Evolutionary conservation across 2,888 invertebrate species (phyloP).

Genomic region (Amblyjoppa fuscipennis): DNA sequence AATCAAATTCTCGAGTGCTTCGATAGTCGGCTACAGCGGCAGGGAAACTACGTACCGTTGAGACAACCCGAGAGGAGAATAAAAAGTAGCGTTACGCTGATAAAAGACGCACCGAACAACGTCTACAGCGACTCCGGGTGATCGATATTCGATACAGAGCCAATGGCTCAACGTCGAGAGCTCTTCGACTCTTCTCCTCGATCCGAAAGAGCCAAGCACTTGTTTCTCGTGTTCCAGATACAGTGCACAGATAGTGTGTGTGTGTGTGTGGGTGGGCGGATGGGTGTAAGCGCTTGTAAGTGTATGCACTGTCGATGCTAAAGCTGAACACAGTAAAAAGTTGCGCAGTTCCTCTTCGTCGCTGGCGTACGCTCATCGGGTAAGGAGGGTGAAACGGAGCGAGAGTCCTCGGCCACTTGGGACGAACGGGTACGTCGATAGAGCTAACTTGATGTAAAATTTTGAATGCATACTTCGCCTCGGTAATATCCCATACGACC

Average conservation of each 20-base stretch:
- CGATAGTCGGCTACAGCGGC: neutral
- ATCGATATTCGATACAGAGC: constrained; percentile 53
- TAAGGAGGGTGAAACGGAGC: neutral
- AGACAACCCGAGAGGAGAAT: neutral
- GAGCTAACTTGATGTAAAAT: constrained; percentile 65
- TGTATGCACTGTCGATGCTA: constrained; percentile 17
- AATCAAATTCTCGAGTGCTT: constrained; percentile 41
- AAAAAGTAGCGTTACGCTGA: constrained; percentile 21
- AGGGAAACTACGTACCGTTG: neutral
- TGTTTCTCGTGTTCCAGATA: constrained; percentile 20
- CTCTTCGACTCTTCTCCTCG: constrained; percentile 43
- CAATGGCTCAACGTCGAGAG: constrained; percentile 6
- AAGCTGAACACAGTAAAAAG: constrained; percentile 16
- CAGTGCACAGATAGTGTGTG: neutral
- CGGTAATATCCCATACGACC: constrained; percentile 56
- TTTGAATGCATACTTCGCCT: constrained; percentile 68
- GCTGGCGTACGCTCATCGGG: constrained; percentile 4
- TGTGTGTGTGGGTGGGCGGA: neutral
- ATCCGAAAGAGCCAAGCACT: constrained; percentile 22
- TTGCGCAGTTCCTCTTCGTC: neutral
- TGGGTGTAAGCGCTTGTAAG: neutral
- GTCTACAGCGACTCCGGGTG: neutral
- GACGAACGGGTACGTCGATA: constrained; percentile 58
- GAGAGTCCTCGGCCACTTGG: constrained; percentile 58
- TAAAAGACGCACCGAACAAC: neutral